A percentile compares a stretch with the other conserved stretches of the same genome.
phyloP scores from a whole-genome alignment of 2,888 invertebrate species.

The Archips crataeganus region DNA sequence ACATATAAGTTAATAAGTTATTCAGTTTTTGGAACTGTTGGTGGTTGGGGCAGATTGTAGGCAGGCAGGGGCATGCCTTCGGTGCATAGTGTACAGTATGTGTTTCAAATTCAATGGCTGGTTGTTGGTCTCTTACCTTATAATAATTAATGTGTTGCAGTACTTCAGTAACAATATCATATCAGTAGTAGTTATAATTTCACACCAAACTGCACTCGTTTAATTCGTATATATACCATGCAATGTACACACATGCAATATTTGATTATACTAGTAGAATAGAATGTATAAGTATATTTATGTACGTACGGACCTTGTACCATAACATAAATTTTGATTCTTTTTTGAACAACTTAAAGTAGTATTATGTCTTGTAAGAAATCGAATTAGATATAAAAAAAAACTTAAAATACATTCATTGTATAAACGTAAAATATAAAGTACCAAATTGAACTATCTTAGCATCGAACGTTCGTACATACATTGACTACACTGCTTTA shows the following conservation, averaged over 20 bases:
- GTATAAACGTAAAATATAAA: conserved; percentile 57
- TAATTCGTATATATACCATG: conserved; percentile 69
- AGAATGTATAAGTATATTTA: conserved; percentile 52
- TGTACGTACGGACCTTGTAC: conserved; percentile 74
- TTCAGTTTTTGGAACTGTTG: conserved; percentile 64
- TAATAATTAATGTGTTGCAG: conserved; percentile 33
- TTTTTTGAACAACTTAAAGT: conserved; percentile 63
- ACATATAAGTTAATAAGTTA: conserved; percentile 73
- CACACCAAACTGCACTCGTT: conserved; percentile 70
- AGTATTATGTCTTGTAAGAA: conserved; percentile 70
- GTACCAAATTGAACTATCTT: conserved; percentile 59
- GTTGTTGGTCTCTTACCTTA: conserved; percentile 42
- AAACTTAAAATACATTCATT: conserved; percentile 61
- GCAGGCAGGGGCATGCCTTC: conserved; percentile 76
- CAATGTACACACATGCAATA: conserved; percentile 73
- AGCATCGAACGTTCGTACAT: conserved; percentile 64
- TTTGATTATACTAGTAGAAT: conserved; percentile 55
- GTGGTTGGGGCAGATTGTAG: conserved; percentile 64
- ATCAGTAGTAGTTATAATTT: conserved; percentile 43
- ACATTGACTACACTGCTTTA: conserved; percentile 65
- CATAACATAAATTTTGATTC: conserved; percentile 63
- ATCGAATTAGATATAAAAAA: conserved; percentile 43
- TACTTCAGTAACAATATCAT: conserved; percentile 52
- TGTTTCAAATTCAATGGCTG: conserved; percentile 28
- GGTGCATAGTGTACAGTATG: conserved; percentile 65